Base-by-base conservation (phyloP, 2,888 invertebrate genomes). In the Tuta absoluta region DNA sequence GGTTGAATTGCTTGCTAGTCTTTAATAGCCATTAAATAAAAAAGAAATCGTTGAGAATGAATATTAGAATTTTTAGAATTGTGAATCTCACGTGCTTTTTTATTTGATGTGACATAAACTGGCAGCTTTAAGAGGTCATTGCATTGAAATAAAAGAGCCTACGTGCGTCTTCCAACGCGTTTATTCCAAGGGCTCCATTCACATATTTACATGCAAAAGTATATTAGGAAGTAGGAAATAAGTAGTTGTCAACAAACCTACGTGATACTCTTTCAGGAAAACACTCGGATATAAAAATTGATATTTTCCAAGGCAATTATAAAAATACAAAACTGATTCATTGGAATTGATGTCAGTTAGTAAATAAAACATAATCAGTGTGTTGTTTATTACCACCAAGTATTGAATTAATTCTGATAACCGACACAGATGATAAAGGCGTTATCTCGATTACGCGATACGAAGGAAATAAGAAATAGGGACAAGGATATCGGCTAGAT, bases 391-490 rank as follows among this genome's bases (percentile, higher is more conserved):
- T 78, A 75, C 75, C 73, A 73, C 68, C 67, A 66, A 70, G 78
- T 82, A 79, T 84, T 87, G 87, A 86, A 85, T 85, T 85, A 84
- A 79, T 81, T 79, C 79, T 78, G 90, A 91, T 91, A 91, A 89
- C 78, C 76, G 79, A 80, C 77, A 75, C 76, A 70, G 56, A 71
- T 79, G 89, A 89, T 88, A 86, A 71, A 77, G 77, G 75, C 73
- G 56, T 78, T 87, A 91, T 90, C 89, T 80, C 81, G 85, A 86
- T 88, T 86, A 83, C 84, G 80, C 80, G 78, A 78, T 79, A 58
- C 80, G 80, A 84, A 89, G 89, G 87, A 87, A 89, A 89, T 82
- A 79, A 84, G 83, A 87, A 90, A 90, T 86, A 84, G 86, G 91
- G 88, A 79, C 91, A 91, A 91, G 91, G 91, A 87, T 89, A 82